phyloP scores from a whole-genome alignment of 1,140 invertebrate species.

The Pseudomyrmex concolor region DNA sequence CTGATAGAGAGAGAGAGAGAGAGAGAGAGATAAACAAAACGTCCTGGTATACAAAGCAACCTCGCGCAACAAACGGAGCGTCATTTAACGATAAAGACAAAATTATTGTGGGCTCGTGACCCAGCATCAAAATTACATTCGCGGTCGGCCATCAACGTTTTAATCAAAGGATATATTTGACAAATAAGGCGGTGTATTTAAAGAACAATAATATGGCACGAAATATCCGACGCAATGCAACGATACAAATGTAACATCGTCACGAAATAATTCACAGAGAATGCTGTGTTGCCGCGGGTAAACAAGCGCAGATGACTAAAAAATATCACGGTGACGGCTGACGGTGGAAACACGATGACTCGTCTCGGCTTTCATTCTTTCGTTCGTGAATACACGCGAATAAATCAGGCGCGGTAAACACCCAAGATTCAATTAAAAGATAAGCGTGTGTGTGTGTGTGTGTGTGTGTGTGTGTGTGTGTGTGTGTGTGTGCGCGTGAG shows the following conservation, averaged over 20 bases:
- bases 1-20: not conserved
- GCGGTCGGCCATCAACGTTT: slow-evolving; percentile 14
- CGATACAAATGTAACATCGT: not conserved
- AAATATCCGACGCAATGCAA: not conserved
- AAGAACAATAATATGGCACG: slow-evolving; percentile 33
- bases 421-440: slow-evolving; percentile 64
- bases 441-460: slow-evolving; percentile 15
- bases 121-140: slow-evolving; percentile 26
- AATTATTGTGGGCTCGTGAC: slow-evolving; percentile 43
- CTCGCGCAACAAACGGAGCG: slow-evolving; percentile 19
- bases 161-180: slow-evolving; percentile 50
- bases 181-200: slow-evolving; percentile 23
- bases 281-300: slow-evolving; percentile 19
- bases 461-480: too few relatives aligned
- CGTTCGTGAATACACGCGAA: slow-evolving; percentile 33
- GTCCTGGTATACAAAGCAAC: slow-evolving; percentile 25
- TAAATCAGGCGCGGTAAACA: slow-evolving; percentile 58
- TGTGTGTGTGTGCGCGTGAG: not conserved
- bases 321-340: slow-evolving; percentile 45
- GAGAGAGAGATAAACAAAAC: slow-evolving; percentile 40
- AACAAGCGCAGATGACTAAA: slow-evolving; percentile 36
- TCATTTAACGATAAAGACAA: slow-evolving; percentile 54
- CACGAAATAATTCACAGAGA: slow-evolving; percentile 30
- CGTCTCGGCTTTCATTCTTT: slow-evolving; percentile 47
- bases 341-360: slow-evolving; percentile 45